phyloP scores from a whole-genome alignment of 2,113 vertebrate genomes.

The Oceanodroma tethys region DNA sequence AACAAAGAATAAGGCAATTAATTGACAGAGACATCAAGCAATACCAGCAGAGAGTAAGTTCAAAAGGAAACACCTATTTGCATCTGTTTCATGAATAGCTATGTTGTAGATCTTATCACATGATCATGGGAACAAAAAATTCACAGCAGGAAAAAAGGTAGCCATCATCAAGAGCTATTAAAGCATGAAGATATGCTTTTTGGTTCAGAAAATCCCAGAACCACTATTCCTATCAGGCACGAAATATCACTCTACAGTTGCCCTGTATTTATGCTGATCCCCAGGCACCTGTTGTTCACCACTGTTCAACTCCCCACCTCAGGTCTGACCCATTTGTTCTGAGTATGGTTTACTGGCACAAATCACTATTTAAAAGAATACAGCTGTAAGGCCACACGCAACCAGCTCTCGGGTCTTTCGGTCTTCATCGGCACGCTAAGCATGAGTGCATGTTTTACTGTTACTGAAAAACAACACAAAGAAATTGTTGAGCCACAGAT shows the following conservation, averaged over 20 bases:
- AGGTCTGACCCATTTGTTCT: background rate
- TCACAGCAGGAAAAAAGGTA: background rate
- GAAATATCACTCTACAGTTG: background rate
- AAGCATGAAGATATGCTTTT: background rate
- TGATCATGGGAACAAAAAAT: background rate
- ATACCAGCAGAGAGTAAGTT: background rate
- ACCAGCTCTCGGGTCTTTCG: background rate
- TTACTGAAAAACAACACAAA: background rate
- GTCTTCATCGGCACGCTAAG: fast-evolving
- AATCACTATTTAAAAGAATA: background rate
- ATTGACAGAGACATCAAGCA: background rate
- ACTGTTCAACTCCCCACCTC: background rate
- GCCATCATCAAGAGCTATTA: background rate
- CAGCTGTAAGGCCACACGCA: background rate
- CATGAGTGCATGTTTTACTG: background rate
- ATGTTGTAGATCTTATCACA: background rate
- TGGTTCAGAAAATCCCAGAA: background rate
- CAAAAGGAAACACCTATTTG: background rate
- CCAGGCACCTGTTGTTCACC: background rate
- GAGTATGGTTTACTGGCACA: background rate
- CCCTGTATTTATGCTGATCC: background rate
- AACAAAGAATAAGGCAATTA: background rate
- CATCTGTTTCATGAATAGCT: background rate
- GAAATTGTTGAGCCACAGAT: background rate
- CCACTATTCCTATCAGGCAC: background rate